Conservation (phyloP, 2,888 invertebrate species). For the Aproaerema taeniolella region DNA sequence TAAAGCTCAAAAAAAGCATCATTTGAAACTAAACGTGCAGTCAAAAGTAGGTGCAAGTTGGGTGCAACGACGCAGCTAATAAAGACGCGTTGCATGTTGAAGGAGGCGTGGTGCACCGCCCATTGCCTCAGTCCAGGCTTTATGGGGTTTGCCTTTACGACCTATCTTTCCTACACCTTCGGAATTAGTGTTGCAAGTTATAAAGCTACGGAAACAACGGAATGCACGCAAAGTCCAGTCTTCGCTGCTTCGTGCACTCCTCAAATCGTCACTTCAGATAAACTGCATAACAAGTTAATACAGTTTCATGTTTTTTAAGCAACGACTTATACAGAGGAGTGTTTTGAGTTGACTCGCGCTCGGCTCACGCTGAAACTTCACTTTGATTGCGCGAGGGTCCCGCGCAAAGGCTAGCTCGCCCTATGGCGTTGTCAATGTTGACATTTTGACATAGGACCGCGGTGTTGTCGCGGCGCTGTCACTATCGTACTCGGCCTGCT, state of each 20-base stretch:
- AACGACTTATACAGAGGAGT: neutral
- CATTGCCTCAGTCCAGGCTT: constrained; percentile 49
- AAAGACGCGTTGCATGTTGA: constrained; percentile 54
- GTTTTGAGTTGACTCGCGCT: neutral
- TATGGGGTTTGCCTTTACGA: constrained; percentile 50
- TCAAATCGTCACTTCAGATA: neutral
- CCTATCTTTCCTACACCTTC: constrained; percentile 36
- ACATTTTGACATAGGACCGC: too few relatives aligned
- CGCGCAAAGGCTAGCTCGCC: too few relatives aligned
- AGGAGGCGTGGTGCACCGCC: constrained; percentile 64
- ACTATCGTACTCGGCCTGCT: too few relatives aligned
- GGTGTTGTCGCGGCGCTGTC: too few relatives aligned
- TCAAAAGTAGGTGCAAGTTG: neutral
- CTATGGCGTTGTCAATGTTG: too few relatives aligned
- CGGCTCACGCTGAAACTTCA: neutral
- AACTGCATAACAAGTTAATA: too few relatives aligned
- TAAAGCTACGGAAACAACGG: constrained; percentile 7
- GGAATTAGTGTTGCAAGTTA: constrained; percentile 35
- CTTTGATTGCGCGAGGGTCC: too few relatives aligned
- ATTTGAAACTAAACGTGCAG: constrained; percentile 8
- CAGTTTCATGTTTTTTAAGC: too few relatives aligned
- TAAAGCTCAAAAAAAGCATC: constrained; percentile 5
- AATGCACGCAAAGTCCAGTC: neutral
- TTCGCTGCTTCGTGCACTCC: neutral
- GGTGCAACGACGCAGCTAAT: constrained; percentile 42